Conservation (phyloP, 2,888 invertebrate species). For the Clostera curtula region DNA sequence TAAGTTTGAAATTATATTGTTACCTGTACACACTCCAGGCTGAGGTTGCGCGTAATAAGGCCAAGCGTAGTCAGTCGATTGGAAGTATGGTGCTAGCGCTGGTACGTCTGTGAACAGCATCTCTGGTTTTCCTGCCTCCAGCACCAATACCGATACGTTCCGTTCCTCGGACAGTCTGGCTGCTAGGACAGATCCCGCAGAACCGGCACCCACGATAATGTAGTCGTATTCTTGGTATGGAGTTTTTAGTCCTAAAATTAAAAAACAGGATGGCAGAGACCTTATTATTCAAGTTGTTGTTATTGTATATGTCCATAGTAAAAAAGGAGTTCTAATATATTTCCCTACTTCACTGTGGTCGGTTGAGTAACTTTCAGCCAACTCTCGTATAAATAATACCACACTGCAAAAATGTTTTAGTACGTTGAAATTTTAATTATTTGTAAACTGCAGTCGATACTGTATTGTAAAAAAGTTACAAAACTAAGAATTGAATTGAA, state of each 20-base stretch:
- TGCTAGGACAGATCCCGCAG: conserved; percentile 72
- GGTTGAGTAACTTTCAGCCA: no score
- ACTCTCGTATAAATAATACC: no score
- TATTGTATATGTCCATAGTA: no score
- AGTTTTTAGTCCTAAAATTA: conserved; percentile 34
- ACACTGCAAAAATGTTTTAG: no score
- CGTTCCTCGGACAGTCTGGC: conserved; percentile 60
- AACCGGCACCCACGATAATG: conserved; percentile 74
- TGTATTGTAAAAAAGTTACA: no score
- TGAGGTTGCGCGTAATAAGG: conserved; percentile 81
- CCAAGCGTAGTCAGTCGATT: conserved; percentile 80
- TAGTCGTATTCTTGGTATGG: conserved; percentile 68
- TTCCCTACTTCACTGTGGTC: no score
- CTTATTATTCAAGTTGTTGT: background rate
- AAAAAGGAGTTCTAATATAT: no score
- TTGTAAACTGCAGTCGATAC: no score
- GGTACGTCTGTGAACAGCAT: conserved; percentile 73
- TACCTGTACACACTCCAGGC: conserved; percentile 74
- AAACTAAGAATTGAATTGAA: no score
- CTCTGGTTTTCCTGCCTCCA: conserved; percentile 59
- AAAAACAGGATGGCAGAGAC: background rate
- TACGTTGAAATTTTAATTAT: no score
- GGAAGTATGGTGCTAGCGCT: conserved; percentile 71
- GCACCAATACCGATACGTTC: conserved; percentile 49
- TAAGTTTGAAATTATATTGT: conserved; percentile 1